Conservation (phyloP, 2,797 vertebrate species). For the Sarcophilus harrisii region DNA sequence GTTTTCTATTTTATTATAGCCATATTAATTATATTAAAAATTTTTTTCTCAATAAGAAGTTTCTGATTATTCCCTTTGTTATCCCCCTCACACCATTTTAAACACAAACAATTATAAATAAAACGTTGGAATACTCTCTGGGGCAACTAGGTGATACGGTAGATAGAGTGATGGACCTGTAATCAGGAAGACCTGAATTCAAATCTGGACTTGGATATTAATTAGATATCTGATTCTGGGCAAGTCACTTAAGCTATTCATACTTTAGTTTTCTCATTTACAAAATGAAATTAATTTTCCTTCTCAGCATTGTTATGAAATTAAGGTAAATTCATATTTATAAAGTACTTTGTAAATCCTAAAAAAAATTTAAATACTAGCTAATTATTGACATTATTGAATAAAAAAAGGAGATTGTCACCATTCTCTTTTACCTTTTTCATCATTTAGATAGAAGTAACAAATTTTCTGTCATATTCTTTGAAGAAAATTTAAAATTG, state of each 20-base stretch:
- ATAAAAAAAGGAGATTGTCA: not conserved
- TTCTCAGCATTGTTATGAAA: not conserved
- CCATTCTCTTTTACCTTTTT: not conserved
- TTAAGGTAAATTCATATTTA: not conserved
- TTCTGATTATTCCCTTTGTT: slow-evolving; percentile 33
- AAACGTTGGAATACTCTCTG: not conserved
- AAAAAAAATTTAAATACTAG: not conserved
- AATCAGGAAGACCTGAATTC: not conserved
- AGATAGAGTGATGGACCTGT: not conserved
- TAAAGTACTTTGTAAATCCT: not conserved
- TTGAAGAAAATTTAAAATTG: slow-evolving; percentile 3
- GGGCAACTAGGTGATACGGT: not conserved
- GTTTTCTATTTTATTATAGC: not conserved
- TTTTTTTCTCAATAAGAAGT: not conserved
- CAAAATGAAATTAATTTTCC: not conserved
- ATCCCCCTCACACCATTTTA: not conserved
- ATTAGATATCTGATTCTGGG: not conserved
- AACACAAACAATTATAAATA: not conserved
- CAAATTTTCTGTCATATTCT: slow-evolving; percentile 27
- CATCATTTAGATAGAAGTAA: not conserved
- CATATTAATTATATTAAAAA: not conserved
- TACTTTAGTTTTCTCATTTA: not conserved
- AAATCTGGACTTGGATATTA: not conserved
- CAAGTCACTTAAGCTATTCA: not conserved
- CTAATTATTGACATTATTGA: not conserved